Evolutionary conservation across 2,113 vertebrate genomes (phyloP).

Genomic region (Urocitellus parryii): DNA sequence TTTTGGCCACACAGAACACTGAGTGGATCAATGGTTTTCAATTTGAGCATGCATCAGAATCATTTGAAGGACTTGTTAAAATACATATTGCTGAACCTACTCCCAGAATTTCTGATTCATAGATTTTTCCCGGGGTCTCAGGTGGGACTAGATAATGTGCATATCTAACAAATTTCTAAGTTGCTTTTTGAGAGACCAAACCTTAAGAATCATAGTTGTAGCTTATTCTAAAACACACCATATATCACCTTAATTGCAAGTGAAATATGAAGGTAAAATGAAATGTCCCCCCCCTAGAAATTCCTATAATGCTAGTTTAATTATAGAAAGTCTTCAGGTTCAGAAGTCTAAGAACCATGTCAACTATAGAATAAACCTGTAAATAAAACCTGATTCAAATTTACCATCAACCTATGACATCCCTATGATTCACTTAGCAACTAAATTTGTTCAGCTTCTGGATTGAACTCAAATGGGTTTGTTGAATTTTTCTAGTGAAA

Average conservation of each 20-base stretch:
- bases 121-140: background rate
- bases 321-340: background rate
- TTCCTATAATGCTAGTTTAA: background rate
- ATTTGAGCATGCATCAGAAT: background rate
- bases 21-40: background rate
- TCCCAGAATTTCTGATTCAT: conserved; percentile 33
- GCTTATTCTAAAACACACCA: background rate
- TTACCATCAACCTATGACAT: background rate
- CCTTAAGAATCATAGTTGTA: background rate
- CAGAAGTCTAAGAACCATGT: background rate
- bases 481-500: conserved; percentile 19
- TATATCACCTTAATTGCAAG: background rate
- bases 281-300: background rate
- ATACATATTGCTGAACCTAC: background rate
- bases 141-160: background rate
- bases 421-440: background rate
- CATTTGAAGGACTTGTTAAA: background rate
- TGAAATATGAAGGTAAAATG: background rate
- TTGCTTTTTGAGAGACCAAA: background rate
- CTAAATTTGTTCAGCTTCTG: conserved; percentile 44
- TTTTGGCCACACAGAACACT: background rate
- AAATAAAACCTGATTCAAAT: background rate
- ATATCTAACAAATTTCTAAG: background rate
- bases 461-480: background rate
- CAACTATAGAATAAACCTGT: background rate